Conservation (phyloP, 2,113 vertebrate species). For the Proterorhinus semilunaris region DNA sequence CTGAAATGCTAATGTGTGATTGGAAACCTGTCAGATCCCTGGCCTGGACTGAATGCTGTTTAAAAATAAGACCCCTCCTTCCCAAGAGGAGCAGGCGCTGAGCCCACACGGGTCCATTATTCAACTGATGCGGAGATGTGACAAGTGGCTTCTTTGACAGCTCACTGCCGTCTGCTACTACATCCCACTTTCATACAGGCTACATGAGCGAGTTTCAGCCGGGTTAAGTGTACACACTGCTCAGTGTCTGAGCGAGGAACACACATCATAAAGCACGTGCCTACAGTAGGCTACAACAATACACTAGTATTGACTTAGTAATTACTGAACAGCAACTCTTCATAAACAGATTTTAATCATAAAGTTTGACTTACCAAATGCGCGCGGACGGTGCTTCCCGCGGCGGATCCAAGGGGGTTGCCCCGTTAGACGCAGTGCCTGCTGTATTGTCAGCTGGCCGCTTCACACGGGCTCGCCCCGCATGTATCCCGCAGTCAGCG, state of each 20-base stretch:
- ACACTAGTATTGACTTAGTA: background rate
- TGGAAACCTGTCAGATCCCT: background rate
- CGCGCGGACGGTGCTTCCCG: slow-evolving; percentile 8
- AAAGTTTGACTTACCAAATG: slow-evolving; percentile 72
- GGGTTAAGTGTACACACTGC: background rate
- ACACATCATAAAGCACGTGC: slow-evolving; percentile 9
- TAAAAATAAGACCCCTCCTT: background rate
- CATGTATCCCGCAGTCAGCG: slow-evolving; percentile 30
- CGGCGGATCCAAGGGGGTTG: slow-evolving; percentile 24
- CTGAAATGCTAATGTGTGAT: background rate
- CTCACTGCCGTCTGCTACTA: slow-evolving; percentile 13
- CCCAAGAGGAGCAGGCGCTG: background rate
- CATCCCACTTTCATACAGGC: background rate
- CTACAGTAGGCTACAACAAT: background rate
- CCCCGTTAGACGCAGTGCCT: slow-evolving; percentile 46
- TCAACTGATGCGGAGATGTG: background rate
- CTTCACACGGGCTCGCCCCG: slow-evolving; percentile 5
- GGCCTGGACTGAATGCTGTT: background rate
- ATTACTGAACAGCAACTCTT: background rate
- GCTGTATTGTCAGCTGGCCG: background rate
- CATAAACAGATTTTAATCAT: background rate
- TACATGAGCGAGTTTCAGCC: slow-evolving; percentile 1
- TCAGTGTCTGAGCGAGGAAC: background rate
- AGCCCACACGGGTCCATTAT: background rate
- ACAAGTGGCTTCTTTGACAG: slow-evolving; percentile 4